These are phyloP conservation scores for Anseranas semipalmata DNA, from an alignment of 2,113 vertebrate species.

Conservation along the genomic window DNA sequence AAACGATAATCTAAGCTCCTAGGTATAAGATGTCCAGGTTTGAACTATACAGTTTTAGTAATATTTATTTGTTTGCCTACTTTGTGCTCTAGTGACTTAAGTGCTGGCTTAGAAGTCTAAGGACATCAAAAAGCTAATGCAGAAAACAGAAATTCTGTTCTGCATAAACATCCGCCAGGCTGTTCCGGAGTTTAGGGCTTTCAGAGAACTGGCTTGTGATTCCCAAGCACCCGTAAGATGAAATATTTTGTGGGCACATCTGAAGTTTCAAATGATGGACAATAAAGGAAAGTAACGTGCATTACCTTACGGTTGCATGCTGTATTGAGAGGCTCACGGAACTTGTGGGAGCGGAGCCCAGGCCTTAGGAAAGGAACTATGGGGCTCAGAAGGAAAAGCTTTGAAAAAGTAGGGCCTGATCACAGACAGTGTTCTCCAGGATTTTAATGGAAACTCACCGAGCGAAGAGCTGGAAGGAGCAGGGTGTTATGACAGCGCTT, in stretches of 20 bases:
- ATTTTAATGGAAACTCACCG: neutral
- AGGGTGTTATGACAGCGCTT: neutral
- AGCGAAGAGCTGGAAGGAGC: neutral
- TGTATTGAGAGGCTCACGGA: neutral
- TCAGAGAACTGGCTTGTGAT: neutral
- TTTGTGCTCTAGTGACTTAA: neutral
- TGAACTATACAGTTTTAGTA: neutral
- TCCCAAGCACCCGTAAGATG: neutral
- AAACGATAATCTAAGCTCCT: neutral
- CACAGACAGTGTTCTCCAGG: neutral
- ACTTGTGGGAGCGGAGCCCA: neutral
- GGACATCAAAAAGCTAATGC: slow-evolving; percentile 10
- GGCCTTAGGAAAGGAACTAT: rapidly evolving
- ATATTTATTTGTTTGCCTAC: slow-evolving; percentile 14
- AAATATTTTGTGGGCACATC: neutral
- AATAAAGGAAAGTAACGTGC: neutral
- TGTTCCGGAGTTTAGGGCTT: neutral
- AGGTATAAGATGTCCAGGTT: neutral
- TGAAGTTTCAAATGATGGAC: neutral
- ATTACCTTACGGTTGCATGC: neutral
- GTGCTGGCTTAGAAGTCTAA: neutral
- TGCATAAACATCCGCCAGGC: neutral
- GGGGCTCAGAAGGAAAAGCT: neutral
- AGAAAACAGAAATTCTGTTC: neutral
- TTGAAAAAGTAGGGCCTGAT: neutral